Conservation (phyloP, 92 coral and sea anemone species). For the Epizoanthus illoricatus region DNA sequence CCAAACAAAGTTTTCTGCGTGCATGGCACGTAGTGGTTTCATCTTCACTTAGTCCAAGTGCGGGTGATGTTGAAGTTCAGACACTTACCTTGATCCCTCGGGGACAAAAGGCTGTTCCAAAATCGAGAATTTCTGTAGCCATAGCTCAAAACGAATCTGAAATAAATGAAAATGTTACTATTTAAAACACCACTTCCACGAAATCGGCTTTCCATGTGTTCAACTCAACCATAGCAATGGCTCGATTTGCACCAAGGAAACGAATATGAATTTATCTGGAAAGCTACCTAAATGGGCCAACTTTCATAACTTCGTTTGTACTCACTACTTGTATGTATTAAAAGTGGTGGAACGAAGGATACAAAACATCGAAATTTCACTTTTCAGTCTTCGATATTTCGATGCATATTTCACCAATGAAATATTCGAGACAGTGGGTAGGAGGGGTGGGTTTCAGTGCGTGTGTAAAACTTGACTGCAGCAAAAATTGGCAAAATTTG, state of each 20-base stretch:
- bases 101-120: constrained; percentile 14
- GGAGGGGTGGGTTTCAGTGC: background rate
- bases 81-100: constrained; percentile 17
- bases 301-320: background rate
- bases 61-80: background rate
- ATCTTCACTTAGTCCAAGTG: background rate
- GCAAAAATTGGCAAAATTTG: background rate
- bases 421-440: background rate
- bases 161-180: background rate
- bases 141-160: constrained; percentile 13
- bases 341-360: background rate
- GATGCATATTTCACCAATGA: background rate
- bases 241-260: background rate
- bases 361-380: too few relatives aligned
- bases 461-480: background rate
- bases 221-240: constrained; percentile 2
- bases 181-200: constrained; percentile 6
- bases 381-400: background rate
- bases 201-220: background rate
- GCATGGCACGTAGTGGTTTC: background rate
- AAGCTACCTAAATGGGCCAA: too few relatives aligned
- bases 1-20: background rate
- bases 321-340: background rate
- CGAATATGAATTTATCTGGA: background rate
- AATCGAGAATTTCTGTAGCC: constrained; percentile 32